Evolutionary conservation across 1,140 invertebrate species (phyloP), one percentile per base, ranked within the genome.

Genomic region (Drosophila lacertosa): DNA sequence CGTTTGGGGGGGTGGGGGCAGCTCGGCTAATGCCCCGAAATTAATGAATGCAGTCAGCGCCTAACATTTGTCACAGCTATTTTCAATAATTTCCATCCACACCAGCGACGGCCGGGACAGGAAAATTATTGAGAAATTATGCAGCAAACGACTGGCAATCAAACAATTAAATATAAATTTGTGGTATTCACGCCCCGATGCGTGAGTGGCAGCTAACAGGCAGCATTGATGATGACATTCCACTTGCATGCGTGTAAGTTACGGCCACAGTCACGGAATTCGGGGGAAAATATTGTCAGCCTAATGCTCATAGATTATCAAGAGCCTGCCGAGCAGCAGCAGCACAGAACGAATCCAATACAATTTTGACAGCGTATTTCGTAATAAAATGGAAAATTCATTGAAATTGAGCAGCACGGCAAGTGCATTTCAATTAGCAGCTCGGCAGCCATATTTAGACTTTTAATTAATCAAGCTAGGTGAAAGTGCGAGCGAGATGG

Each of bases 351-450:
- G 32, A 60, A 60, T 72, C 18, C 76, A 72, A 84, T 81, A 88
- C 74, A 88, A 66, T 86, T 86, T 86, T 86, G 82, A 86, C 82
- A 86, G 82, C 65, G 74, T 62, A 82, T 88, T 88, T 88, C 77
- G 77, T 82, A 81, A 88, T 88, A 88, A 88, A 82, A 69, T 78
- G 57, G 77, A 50, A 76, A 90, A 90, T 90, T 90, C 89, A 90
- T 90, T 90, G 83, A 90, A 90, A 80, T 71, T 77, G 65, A 71
- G 24, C 37, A 35, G 33, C 60, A 90, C 79, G 62, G 80, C 80
- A 90, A 90, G 81, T 89, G 88, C 86, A 89, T 89, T 80, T 86
- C 81, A 89, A 89, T 86, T 76, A 81, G 70, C 40, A 32, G n/a
- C 48, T 2, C 51, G 39, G 68, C 44, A 71, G 53, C 35, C 55